phyloP scores from a whole-genome alignment of 2,113 vertebrate species.

The Balaeniceps rex region DNA sequence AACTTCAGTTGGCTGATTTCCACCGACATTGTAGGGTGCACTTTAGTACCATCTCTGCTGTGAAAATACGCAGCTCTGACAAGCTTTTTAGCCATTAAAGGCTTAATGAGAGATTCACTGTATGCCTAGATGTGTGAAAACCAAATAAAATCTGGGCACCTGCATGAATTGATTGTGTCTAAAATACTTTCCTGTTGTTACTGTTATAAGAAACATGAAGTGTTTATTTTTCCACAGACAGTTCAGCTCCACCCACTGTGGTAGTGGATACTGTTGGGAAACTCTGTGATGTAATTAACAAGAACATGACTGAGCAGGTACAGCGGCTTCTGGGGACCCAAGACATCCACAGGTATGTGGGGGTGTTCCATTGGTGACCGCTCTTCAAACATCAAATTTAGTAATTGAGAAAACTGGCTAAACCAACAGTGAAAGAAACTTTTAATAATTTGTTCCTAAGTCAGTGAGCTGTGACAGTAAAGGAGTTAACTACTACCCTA shows the following conservation, averaged over 20 bases:
- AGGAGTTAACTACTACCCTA: not conserved
- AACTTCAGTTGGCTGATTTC: not conserved
- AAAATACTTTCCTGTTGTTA: not conserved
- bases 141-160: not conserved
- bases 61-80: not conserved
- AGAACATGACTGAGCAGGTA: conserved; percentile 62
- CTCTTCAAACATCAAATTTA: not conserved
- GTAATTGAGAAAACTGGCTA: not conserved
- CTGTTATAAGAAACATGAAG: not conserved
- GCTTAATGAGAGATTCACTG: not conserved
- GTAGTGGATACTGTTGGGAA: conserved; percentile 81
- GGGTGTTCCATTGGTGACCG: not conserved
- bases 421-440: not conserved
- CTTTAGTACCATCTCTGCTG: not conserved
- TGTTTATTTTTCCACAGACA: conserved; percentile 72
- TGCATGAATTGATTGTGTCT: not conserved
- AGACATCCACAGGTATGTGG: conserved; percentile 84
- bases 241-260: conserved; percentile 72
- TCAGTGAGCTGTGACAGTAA: not conserved
- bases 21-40: not conserved
- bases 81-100: not conserved
- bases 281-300: conserved; percentile 68
- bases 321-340: conserved; percentile 75
- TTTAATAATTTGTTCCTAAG: not conserved
- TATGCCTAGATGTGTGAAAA: not conserved